Evolutionary conservation across 30 jellyfish, hydroid and myxozoan genomes (phyloP).

Genomic region (Chrysaora quinquecirrha): DNA sequence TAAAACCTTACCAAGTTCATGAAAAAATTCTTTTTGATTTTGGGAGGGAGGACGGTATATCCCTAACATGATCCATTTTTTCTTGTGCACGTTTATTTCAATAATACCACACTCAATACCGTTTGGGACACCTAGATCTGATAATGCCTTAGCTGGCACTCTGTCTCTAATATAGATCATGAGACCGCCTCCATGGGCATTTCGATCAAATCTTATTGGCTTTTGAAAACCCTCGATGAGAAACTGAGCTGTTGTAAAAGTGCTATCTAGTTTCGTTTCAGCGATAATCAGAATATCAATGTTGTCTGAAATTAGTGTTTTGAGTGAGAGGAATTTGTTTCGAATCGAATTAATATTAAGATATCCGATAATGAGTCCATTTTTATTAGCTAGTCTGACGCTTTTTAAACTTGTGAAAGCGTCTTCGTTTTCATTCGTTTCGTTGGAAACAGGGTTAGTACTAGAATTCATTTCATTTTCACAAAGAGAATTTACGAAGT

Average conservation of each 20-base stretch:
- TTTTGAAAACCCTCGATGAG: slow-evolving; percentile 15
- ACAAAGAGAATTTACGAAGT: not conserved
- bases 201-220: slow-evolving; percentile 13
- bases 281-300: slow-evolving; percentile 12
- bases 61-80: slow-evolving; percentile 46
- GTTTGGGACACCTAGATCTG: not conserved
- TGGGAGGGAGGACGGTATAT: slow-evolving; percentile 21
- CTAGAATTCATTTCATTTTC: not conserved
- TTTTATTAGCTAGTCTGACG: slow-evolving; percentile 8
- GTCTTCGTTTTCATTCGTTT: slow-evolving; percentile 7
- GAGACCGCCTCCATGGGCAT: slow-evolving; percentile 33
- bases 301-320: slow-evolving; percentile 7
- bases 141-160: slow-evolving; percentile 9
- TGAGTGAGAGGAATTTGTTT: slow-evolving; percentile 10
- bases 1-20: slow-evolving; percentile 11
- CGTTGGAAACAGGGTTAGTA: slow-evolving; percentile 4
- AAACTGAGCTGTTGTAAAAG: slow-evolving; percentile 20
- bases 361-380: slow-evolving; percentile 19
- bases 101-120: slow-evolving; percentile 38
- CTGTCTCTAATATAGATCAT: slow-evolving; percentile 16
- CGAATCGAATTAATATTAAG: slow-evolving; percentile 18
- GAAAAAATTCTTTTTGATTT: slow-evolving; percentile 19
- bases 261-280: slow-evolving; percentile 21
- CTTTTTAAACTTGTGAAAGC: slow-evolving; percentile 20
- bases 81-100: slow-evolving; percentile 43